These are phyloP conservation scores for Lasiurus borealis DNA, from an alignment of 2,113 vertebrate genomes.

Conservation along the genomic window DNA sequence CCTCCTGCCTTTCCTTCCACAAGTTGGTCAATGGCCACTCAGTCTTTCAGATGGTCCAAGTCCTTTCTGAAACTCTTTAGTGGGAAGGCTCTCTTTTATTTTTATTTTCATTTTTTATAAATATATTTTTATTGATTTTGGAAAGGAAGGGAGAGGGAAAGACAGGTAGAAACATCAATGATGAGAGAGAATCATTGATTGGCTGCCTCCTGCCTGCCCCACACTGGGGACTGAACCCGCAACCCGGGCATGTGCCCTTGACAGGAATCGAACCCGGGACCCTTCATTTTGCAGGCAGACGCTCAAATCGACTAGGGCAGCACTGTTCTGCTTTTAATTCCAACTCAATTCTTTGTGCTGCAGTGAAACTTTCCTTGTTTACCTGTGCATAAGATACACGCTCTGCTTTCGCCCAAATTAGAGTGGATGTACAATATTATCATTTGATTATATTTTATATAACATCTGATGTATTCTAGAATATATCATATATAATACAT, in stretches of 20 bases:
- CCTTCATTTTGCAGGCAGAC: no score
- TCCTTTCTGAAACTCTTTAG: not conserved
- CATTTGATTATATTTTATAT: not conserved
- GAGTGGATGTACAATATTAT: not conserved
- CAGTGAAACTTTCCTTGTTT: slow-evolving; percentile 4
- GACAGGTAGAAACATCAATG: no score
- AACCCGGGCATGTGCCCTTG: no score
- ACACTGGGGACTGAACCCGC: no score
- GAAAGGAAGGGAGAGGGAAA: no score
- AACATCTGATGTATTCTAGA: not conserved
- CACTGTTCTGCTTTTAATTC: not conserved
- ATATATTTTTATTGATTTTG: no score
- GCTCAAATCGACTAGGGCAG: no score
- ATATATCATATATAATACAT: not conserved
- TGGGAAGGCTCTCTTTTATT: not conserved
- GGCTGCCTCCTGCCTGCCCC: no score
- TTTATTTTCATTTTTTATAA: no score
- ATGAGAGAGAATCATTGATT: no score
- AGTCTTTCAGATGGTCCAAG: not conserved
- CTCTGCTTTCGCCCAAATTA: not conserved
- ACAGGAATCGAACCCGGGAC: no score
- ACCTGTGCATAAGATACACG: not conserved
- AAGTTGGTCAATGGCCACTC: not conserved
- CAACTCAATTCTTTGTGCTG: not conserved
- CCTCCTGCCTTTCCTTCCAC: not conserved